Evolutionary conservation across 2,888 invertebrate species (phyloP).

Genomic region (Neria commutata): DNA sequence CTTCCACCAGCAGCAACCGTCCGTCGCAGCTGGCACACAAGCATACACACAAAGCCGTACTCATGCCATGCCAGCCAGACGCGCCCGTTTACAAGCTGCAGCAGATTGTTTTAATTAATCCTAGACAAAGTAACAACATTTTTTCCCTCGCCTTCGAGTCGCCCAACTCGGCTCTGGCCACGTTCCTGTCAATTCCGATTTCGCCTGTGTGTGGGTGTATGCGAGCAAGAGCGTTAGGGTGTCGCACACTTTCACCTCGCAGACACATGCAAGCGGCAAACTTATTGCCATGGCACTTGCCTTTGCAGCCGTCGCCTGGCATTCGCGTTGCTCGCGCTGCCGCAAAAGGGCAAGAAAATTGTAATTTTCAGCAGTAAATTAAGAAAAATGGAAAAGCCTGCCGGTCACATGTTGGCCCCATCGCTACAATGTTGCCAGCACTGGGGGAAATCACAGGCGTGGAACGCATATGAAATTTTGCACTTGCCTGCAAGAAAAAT

Average conservation of each 20-base stretch:
- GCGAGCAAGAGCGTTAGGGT: too few species aligned
- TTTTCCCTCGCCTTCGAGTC: background rate
- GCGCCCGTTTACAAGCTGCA: background rate
- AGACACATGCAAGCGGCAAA: too few species aligned
- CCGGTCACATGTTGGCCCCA: background rate
- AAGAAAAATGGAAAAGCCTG: constrained; percentile 9
- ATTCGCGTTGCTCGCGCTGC: too few species aligned
- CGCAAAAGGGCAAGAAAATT: background rate
- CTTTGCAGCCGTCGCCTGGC: too few species aligned
- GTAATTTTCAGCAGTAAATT: constrained; percentile 13
- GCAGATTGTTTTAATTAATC: constrained; percentile 20
- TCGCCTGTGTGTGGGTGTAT: too few species aligned
- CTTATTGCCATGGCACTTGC: too few species aligned
- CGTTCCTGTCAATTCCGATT: background rate
- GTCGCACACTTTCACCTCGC: background rate
- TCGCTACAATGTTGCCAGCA: too few species aligned
- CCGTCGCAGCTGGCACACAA: background rate
- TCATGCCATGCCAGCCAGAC: too few species aligned
- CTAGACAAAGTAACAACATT: background rate
- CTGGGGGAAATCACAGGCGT: too few species aligned
- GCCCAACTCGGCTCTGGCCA: background rate
- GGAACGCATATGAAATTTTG: background rate
- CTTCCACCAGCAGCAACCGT: background rate
- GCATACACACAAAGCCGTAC: background rate
- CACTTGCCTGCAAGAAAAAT: too few species aligned